Base-by-base conservation (phyloP, 2,888 invertebrate genomes). In the Athalia rosae region DNA sequence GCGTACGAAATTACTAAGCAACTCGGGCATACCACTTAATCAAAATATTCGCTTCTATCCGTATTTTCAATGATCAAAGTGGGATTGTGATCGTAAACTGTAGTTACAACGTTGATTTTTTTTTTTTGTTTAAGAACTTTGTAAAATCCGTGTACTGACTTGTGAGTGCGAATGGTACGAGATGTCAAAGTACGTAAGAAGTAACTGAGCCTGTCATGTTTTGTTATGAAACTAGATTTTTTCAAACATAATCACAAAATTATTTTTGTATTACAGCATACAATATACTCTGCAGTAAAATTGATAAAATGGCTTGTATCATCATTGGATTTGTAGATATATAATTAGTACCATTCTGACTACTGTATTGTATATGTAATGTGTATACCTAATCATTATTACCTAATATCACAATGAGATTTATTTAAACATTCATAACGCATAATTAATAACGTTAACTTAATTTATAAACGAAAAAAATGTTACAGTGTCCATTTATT, bases 401-500 rank as follows among this genome's bases (percentile, higher is more conserved):
- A n/a, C n/a, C 4, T 11, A 58, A 28, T 50, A 50, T 67, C 71
- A 45, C 45, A 58, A 71, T 67, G 71, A 71, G 61, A 62, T 74
- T 74, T 41, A 62, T 61, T 62, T 50, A 28, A 74, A 48, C 28
- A 74, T 59, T 61, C 53, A 74, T 13, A 74, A 48, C n/a, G 59
- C 74, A 61, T 61, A 74, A 74, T 61, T 74, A 61, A 56, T 41
- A 53, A 45, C 13, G 11, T 64, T 53, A 62, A 74, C 28, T 47
- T 61, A 61, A 61, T 50, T 47, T 74, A 62, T 74, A 50, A 74
- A 62, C 11, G 15, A n/a, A 7, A 5, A 71, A 71, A 56, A 62
- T 62, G 61, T 56, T 48, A 71, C 59, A 62, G 61, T 74, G 41
- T 74, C 61, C 61, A 74, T 74, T 74, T 48, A 28, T 50, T 61